Evolutionary conservation across 2,888 invertebrate species (phyloP), one percentile per base, ranked within the genome.

Genomic region (Leucania comma): DNA sequence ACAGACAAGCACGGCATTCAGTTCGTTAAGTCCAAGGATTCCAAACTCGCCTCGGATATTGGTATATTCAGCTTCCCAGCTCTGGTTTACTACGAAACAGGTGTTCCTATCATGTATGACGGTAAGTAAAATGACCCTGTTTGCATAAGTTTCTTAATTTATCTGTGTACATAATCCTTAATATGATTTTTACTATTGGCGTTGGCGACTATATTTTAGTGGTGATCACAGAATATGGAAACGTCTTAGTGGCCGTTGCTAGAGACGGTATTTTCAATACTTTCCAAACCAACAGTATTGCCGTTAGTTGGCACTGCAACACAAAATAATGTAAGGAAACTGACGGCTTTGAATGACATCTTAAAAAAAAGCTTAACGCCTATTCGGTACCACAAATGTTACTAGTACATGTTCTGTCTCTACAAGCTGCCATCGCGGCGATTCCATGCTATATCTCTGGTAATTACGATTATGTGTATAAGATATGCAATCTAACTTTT

Each of bases 71-170:
- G 98, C 89, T 98, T 99, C 91, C 99, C 99, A 78, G 98, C 98
- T 75, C 96, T 99, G 86, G 98, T 99, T 64, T 99, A 98, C 93
- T 99, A 99, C 90, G 98, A 99, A 95, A 98, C 98, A 73, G 98
- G 98, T 82, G 98, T 98, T 84, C 99, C 99, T 87, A 98, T 98
- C 90, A 98, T 98, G 98, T 99, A 98, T 94, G 98, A 98, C 96
- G 99, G 99, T 99, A 97, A 98, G 98, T 92, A 24, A 75, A 8
- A 46, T 35, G 17, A 46, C 29, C 58, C 57, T 73, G 60, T 61
- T 67, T 61, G 35, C 17, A 42, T 24, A 60, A 62, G 20, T 62
- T 54, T 65, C 32, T 53, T 26, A 57, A 29, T 62, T n/a, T 46
- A 46, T 66, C 50, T 57, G 12, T 83, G 69, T 81, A 68, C 1